These are phyloP conservation scores for Chromobotia macracanthus DNA, from an alignment of 2,797 vertebrate species.

Conservation along the genomic window DNA sequence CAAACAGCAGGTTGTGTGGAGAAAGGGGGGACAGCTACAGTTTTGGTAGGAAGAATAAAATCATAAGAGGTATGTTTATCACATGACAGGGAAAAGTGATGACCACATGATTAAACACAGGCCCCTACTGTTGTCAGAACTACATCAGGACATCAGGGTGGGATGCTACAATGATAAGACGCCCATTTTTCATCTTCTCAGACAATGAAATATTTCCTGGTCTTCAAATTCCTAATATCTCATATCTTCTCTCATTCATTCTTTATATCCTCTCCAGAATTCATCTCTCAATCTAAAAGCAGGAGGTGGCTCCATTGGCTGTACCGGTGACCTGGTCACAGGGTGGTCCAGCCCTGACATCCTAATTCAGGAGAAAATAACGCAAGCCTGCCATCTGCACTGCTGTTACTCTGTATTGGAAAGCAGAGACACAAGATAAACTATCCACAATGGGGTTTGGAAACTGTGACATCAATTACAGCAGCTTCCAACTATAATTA, in stretches of 20 bases:
- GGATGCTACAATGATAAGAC: background rate
- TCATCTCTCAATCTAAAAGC: background rate
- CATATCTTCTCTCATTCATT: background rate
- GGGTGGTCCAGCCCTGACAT: background rate
- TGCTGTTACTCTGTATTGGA: background rate
- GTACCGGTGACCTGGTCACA: background rate
- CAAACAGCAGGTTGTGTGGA: slow-evolving; percentile 7
- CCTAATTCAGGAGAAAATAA: background rate
- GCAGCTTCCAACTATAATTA: slow-evolving; percentile 21
- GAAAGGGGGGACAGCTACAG: background rate
- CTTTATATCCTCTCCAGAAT: background rate
- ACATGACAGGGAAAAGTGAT: background rate
- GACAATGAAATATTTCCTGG: background rate
- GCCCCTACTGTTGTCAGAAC: background rate
- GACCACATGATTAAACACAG: background rate
- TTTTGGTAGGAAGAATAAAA: slow-evolving; percentile 6
- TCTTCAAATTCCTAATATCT: background rate
- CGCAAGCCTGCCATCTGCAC: background rate
- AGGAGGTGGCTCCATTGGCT: background rate
- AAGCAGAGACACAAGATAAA: background rate
- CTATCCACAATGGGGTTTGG: background rate
- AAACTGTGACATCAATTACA: slow-evolving; percentile 30
- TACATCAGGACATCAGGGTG: background rate
- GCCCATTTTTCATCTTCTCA: background rate
- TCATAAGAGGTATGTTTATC: slow-evolving; percentile 27